phyloP scores from a whole-genome alignment of 2,797 vertebrate genomes.

The Hyperoplus immaculatus region DNA sequence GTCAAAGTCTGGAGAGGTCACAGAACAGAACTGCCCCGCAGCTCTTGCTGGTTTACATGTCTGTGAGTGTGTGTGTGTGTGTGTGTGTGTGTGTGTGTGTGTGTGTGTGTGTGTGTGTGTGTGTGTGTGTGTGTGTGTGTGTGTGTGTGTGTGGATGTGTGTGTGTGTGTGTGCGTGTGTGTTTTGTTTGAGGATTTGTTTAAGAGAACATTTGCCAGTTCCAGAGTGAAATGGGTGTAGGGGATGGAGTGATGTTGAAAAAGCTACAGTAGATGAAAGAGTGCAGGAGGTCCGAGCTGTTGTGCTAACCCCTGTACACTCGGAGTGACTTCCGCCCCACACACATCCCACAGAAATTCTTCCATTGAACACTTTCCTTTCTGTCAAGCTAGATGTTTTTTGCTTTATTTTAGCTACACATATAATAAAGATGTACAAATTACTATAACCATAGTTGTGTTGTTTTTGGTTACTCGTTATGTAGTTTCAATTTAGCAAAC shows the following conservation, averaged over 20 bases:
- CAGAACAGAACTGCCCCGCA: conserved; percentile 20
- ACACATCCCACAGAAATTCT: conserved; percentile 43
- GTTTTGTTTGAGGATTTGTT: conserved; percentile 74
- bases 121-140: conserved; percentile 19
- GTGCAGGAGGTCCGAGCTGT: conserved; percentile 74
- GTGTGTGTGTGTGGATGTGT: conserved; percentile 1
- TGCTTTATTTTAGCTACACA: background rate
- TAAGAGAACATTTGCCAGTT: conserved; percentile 43
- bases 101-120: conserved; percentile 12
- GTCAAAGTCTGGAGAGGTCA: conserved; percentile 69
- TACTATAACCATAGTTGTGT: no score
- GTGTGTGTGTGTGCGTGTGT: background rate
- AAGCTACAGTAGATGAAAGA: conserved; percentile 68
- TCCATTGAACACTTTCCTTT: conserved; percentile 37
- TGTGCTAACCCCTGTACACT: conserved; percentile 70
- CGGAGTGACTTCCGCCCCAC: conserved; percentile 58
- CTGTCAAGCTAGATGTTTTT: background rate
- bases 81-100: background rate
- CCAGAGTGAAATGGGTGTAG: conserved; percentile 40
- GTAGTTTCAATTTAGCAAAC: no score
- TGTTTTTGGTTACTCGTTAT: no score
- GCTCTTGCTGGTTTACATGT: conserved; percentile 5
- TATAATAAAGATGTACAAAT: no score
- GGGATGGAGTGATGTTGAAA: conserved; percentile 67
- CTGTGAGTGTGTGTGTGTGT: background rate